Evolutionary conservation across 2,113 vertebrate genomes (phyloP).

Genomic region (Glaucidium brasilianum): DNA sequence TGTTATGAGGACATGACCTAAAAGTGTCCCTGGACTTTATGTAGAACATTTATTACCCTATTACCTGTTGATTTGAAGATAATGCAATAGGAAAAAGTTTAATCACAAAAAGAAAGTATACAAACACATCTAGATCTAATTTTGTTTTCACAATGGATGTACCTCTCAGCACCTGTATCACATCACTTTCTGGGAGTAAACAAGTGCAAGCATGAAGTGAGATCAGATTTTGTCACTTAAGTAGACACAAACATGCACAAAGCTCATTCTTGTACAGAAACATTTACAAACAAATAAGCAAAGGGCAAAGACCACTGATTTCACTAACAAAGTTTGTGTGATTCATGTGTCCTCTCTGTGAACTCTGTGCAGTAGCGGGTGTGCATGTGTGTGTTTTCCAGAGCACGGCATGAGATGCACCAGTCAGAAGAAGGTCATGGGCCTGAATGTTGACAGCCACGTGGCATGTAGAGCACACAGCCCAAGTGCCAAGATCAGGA

Average conservation of each 20-base stretch:
- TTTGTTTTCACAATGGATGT: background rate
- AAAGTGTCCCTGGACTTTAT: background rate
- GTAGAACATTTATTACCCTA: background rate
- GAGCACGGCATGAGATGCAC: background rate
- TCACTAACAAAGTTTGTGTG: background rate
- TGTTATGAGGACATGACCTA: background rate
- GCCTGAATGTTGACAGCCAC: background rate
- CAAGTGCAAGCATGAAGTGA: fast-evolving
- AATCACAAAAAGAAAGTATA: background rate
- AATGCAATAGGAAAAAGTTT: background rate
- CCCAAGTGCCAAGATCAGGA: fast-evolving
- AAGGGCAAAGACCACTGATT: slow-evolving; percentile 19
- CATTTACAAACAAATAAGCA: background rate
- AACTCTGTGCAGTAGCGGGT: background rate
- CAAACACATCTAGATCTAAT: background rate
- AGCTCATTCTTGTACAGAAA: background rate
- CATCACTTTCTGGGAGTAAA: background rate
- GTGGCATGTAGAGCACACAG: background rate
- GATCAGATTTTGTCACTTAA: background rate
- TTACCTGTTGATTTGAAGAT: background rate
- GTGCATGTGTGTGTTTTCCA: background rate
- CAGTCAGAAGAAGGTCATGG: slow-evolving; percentile 9
- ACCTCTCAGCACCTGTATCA: background rate
- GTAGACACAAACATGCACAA: background rate
- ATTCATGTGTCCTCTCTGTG: background rate